phyloP scores from a whole-genome alignment of 2,888 invertebrate genomes.

The Hirtodrosophila trivittata region DNA sequence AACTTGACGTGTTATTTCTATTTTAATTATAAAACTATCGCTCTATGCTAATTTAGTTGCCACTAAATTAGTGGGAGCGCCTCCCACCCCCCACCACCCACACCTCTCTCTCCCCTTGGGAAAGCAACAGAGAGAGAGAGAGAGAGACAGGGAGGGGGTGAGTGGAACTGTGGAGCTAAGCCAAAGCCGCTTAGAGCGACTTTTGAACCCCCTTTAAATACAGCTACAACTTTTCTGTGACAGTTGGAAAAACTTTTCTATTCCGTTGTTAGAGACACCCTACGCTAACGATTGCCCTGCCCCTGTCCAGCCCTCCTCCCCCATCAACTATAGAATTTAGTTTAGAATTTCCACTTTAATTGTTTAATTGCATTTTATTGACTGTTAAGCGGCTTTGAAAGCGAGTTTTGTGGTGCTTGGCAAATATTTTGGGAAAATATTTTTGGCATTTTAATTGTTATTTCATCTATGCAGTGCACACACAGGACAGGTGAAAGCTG shows the following conservation, averaged over 20 bases:
- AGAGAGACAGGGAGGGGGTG: background rate
- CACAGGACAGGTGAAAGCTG: background rate
- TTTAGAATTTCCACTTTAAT: constrained; percentile 31
- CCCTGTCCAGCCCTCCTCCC: too few species aligned
- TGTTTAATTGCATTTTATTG: constrained; percentile 60
- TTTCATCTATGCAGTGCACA: constrained; percentile 10
- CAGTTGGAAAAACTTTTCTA: constrained; percentile 3
- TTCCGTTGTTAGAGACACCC: constrained; percentile 5
- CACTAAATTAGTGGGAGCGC: background rate
- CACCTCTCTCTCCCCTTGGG: background rate
- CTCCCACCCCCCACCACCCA: background rate
- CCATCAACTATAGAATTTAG: background rate
- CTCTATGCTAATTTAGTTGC: constrained; percentile 48
- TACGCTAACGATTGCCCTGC: background rate
- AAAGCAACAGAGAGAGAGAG: too few species aligned
- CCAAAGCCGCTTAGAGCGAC: constrained; percentile 29
- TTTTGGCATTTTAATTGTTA: constrained; percentile 36
- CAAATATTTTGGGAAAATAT: too few species aligned
- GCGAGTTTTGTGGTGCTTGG: constrained; percentile 1
- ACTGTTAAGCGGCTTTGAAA: constrained; percentile 47
- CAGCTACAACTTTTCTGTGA: background rate
- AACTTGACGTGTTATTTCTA: constrained; percentile 49
- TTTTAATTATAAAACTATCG: constrained; percentile 64
- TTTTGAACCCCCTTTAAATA: constrained; percentile 12
- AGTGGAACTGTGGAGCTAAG: constrained; percentile 5